These are phyloP conservation scores for Apodemia duryi DNA, from an alignment of 2,888 invertebrate genomes.

Conservation along the genomic window DNA sequence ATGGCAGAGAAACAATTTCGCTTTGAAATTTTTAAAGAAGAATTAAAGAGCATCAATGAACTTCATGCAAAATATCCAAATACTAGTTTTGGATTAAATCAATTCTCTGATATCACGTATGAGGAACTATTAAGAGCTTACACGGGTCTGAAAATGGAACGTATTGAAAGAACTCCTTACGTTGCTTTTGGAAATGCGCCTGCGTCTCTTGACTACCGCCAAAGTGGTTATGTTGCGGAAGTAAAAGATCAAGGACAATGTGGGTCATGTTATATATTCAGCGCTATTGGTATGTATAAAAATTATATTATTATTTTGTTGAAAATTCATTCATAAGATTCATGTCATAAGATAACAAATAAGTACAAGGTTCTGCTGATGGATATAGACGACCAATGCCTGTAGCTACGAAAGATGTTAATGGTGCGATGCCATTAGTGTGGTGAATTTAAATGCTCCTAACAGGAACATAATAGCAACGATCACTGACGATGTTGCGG, in stretches of 20 bases:
- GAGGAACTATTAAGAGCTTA: not conserved
- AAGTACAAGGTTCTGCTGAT: too few species aligned
- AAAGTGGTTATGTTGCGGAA: not conserved
- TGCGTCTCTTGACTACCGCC: not conserved
- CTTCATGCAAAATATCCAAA: conserved; percentile 3
- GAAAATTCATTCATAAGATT: too few species aligned
- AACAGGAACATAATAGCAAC: too few species aligned
- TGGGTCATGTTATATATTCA: not conserved
- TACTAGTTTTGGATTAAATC: conserved; percentile 2
- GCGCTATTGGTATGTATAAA: not conserved
- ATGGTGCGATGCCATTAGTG: too few species aligned
- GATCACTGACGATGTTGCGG: too few species aligned
- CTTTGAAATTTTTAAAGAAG: not conserved
- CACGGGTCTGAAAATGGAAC: not conserved
- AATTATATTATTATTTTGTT: too few species aligned
- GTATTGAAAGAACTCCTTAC: not conserved
- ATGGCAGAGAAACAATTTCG: not conserved
- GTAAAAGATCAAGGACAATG: not conserved
- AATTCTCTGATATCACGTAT: not conserved
- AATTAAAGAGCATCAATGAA: not conserved
- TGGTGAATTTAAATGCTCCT: too few species aligned
- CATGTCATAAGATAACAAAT: too few species aligned
- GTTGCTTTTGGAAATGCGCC: not conserved
- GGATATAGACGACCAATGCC: too few species aligned
- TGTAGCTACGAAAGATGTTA: too few species aligned